Evolutionary conservation across 2,113 vertebrate species (phyloP).

Genomic region (Passer montanus): DNA sequence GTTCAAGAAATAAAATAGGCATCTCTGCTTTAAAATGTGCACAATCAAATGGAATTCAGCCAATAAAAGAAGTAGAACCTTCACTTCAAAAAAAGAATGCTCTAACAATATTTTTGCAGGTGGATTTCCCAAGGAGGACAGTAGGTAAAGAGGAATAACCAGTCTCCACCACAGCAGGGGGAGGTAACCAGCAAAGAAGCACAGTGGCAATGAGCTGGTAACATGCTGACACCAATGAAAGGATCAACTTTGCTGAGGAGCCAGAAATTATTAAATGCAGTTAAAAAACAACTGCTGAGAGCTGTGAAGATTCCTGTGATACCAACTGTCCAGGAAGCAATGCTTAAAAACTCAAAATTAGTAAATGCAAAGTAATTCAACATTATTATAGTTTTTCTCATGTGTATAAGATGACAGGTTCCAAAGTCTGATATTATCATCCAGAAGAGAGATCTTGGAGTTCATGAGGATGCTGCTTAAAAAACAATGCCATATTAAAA

Average conservation of each 20-base stretch:
- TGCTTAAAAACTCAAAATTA: background rate
- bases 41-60: background rate
- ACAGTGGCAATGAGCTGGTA: background rate
- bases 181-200: background rate
- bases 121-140: background rate
- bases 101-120: background rate
- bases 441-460: background rate
- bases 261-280: background rate
- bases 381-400: background rate
- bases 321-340: background rate
- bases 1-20: background rate
- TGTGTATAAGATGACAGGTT: background rate
- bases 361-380: background rate
- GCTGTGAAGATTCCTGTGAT: background rate
- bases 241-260: background rate
- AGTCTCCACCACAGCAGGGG: background rate
- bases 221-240: background rate
- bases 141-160: background rate
- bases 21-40: background rate
- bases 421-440: background rate
- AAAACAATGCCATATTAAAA: background rate
- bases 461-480: background rate
- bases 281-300: background rate
- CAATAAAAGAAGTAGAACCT: background rate
- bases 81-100: background rate